Evolutionary conservation across 2,797 vertebrate species (phyloP).

Genomic region (Lates japonicus): DNA sequence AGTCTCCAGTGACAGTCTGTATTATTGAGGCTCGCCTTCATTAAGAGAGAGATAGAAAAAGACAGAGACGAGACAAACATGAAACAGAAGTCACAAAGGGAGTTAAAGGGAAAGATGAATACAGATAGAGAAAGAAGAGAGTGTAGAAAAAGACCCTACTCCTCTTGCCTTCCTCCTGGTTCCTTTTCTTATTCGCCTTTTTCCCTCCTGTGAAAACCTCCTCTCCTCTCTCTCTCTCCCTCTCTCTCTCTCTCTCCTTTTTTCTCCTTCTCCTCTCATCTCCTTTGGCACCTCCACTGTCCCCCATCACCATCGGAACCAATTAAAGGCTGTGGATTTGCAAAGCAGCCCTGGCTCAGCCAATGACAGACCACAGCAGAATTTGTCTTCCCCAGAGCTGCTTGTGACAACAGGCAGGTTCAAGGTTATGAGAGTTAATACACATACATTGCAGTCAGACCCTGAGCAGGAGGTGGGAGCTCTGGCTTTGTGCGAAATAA

Average conservation of each 20-base stretch:
- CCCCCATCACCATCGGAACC: conserved; percentile 11
- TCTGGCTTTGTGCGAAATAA: conserved; percentile 49
- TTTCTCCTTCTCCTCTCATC: not conserved
- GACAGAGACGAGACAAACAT: conserved; percentile 30
- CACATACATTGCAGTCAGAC: conserved; percentile 26
- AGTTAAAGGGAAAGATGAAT: conserved; percentile 18
- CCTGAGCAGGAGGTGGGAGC: conserved; percentile 22
- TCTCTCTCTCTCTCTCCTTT: not conserved
- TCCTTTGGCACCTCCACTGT: not conserved
- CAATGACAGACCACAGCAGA: conserved; percentile 13
- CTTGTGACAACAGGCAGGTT: conserved; percentile 39
- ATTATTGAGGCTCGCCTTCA: conserved; percentile 41
- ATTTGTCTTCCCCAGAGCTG: conserved; percentile 32
- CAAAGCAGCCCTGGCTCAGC: not conserved
- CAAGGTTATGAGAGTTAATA: conserved; percentile 46
- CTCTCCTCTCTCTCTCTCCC: not conserved
- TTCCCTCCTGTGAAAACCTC: not conserved
- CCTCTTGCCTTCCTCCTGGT: too few species aligned
- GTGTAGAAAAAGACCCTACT: too few species aligned
- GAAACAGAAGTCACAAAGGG: conserved; percentile 18
- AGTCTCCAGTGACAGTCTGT: conserved; percentile 26
- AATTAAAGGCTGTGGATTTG: conserved; percentile 16
- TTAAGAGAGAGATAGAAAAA: conserved; percentile 31
- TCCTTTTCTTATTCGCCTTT: too few species aligned
- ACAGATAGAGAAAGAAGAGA: conserved; percentile 5